These are phyloP conservation scores for Suricata suricatta DNA, from an alignment of 2,113 vertebrate species.

Conservation along the genomic window DNA sequence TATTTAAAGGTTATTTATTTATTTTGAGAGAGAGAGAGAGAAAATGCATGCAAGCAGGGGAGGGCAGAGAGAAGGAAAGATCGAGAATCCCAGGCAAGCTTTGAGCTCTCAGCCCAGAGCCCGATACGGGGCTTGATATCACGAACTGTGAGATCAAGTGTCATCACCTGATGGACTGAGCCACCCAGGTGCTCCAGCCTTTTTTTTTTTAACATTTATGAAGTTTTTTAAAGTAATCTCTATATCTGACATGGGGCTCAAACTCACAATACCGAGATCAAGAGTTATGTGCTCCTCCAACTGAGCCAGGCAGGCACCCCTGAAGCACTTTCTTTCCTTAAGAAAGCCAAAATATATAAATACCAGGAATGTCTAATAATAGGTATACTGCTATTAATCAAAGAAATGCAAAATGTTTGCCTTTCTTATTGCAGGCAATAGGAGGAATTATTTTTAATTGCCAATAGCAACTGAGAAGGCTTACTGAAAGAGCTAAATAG, in stretches of 20 bases:
- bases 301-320: not conserved
- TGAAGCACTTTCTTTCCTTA: not conserved
- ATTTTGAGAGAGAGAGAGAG: too few species aligned
- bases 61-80: too few species aligned
- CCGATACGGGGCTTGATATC: too few species aligned
- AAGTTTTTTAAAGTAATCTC: not conserved
- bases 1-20: too few species aligned
- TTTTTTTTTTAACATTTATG: not conserved
- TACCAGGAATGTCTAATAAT: not conserved
- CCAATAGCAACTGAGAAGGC: not conserved
- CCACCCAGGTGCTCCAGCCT: not conserved
- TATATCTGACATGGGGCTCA: not conserved
- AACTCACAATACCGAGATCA: not conserved
- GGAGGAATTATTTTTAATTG: not conserved
- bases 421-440: not conserved
- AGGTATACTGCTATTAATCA: constrained; percentile 9
- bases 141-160: too few species aligned
- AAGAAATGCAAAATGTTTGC: not conserved
- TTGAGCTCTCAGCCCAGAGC: too few species aligned
- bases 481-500: not conserved
- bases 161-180: too few species aligned
- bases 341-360: not conserved
- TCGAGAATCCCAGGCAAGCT: too few species aligned
- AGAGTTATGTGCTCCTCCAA: not conserved
- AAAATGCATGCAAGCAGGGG: too few species aligned